Base-by-base conservation (phyloP, 2,888 invertebrate genomes). In the Crossocerus cetratus region DNA sequence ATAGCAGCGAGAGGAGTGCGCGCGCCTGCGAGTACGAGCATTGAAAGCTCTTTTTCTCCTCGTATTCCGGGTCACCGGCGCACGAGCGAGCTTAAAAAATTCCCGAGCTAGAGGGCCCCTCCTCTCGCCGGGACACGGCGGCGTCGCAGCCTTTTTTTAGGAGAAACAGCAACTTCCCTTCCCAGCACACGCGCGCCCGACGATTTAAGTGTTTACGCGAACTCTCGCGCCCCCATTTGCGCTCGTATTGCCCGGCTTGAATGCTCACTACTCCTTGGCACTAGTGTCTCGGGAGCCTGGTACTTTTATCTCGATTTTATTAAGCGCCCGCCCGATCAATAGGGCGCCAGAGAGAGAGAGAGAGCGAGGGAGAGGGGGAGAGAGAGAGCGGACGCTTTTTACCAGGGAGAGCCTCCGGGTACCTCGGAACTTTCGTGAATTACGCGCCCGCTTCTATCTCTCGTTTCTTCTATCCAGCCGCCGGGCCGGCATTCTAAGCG, bases 261-360 rank as follows among this genome's bases (percentile, higher is more conserved):
- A 49, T 16, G 49, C n/a, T 32, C 32, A 45, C 11, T 16, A n/a
- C n/a, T 32, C 32, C 32, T 32, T 32, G 32, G 32, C 5, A 32
- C 32, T 32, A 21, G 21, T 63, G 8, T 42, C 54, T 63, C 16
- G 57, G 22, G 42, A 20, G 55, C 22, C 43, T 49, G 45, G 64
- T 64, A 68, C 57, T 74, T 78, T 80, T 81, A 78, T 80, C 76
- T 74, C 66, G 76, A 81, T 78, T 81, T 81, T 81, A 81, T 81
- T 81, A 81, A 72, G 74, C 74, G 21, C 45, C 66, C 70, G 69
- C 16, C 57, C 68, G 81, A 81, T 81, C 81, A 68, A 81, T 81
- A 78, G 70, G 63, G 58, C 44, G 76, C n/a, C n/a, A n/a, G n/a
- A n/a, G n/a, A n/a, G n/a, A n/a, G n/a, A n/a, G n/a, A n/a, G n/a